A percentile compares a stretch with the other conserved stretches of the same genome.
phyloP scores from a whole-genome alignment of 2,797 vertebrate species.

The Semaprochilodus insignis region DNA sequence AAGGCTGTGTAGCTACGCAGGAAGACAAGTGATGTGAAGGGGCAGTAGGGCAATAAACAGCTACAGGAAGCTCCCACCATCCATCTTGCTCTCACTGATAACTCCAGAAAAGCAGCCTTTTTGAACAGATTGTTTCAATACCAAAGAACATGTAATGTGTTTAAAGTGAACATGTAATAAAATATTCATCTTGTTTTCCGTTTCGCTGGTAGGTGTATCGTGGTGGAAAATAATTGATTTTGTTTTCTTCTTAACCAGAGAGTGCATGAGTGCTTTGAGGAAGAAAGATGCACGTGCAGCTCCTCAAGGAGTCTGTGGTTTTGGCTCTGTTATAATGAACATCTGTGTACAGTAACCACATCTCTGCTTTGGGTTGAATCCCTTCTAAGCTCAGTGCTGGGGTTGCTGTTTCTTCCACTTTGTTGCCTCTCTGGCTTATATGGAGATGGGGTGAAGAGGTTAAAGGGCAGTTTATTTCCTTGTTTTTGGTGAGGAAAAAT shows the following conservation, averaged over 20 bases:
- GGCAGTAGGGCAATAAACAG: conserved; percentile 46
- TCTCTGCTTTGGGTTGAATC: conserved; percentile 8
- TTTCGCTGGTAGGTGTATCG: neutral
- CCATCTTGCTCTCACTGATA: conserved; percentile 25
- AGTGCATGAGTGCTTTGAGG: neutral
- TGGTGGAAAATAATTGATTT: neutral
- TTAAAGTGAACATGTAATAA: neutral
- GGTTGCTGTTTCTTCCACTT: neutral
- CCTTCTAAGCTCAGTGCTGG: neutral
- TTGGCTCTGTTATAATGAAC: conserved; percentile 13
- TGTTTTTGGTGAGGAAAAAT: neutral
- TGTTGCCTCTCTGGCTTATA: conserved; percentile 11
- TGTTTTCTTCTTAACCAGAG: neutral
- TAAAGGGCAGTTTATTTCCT: conserved; percentile 3
- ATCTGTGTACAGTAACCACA: conserved; percentile 24
- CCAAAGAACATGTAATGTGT: neutral
- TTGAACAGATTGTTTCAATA: neutral
- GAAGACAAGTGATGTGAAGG: neutral
- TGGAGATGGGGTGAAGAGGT: neutral
- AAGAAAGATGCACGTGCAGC: neutral
- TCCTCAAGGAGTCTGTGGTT: conserved; percentile 18
- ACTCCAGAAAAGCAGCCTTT: neutral
- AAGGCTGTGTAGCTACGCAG: conserved; percentile 14
- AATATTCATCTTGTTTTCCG: neutral
- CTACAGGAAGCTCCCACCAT: conserved; percentile 42